A percentile compares a stretch with the other conserved stretches of the same genome.
phyloP scores from a whole-genome alignment of 2,888 invertebrate species.

The Psylliodes chrysocephalus region DNA sequence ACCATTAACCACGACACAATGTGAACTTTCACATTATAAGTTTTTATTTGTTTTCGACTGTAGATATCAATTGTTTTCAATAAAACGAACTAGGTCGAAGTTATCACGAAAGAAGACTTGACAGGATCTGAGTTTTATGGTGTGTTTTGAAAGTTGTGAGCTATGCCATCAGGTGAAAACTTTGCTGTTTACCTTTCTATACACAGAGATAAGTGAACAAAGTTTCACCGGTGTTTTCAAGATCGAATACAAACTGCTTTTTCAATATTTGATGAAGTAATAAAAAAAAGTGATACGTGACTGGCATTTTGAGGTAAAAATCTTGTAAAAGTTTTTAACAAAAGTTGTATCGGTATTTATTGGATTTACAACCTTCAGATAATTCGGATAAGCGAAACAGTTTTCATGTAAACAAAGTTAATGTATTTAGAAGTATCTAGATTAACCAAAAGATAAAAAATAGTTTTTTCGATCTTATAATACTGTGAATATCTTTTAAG shows the following conservation, averaged over 20 bases:
- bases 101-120: neutral
- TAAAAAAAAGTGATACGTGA: too few species aligned
- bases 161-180: constrained; percentile 9
- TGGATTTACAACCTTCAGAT: too few species aligned
- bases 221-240: constrained; percentile 1
- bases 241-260: neutral
- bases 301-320: too few species aligned
- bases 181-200: constrained; percentile 5
- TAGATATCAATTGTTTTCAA: neutral
- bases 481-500: too few species aligned
- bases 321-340: too few species aligned
- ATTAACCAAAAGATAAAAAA: too few species aligned
- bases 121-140: neutral
- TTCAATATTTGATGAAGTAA: neutral
- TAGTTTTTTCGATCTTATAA: too few species aligned
- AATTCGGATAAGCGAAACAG: too few species aligned
- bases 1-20: too few species aligned
- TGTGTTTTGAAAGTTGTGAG: constrained; percentile 8
- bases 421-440: too few species aligned
- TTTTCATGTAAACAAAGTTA: too few species aligned
- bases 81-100: neutral
- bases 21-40: neutral
- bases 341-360: too few species aligned
- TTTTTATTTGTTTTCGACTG: neutral
- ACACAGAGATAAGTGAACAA: constrained; percentile 6